These are phyloP conservation scores for Leguminivora glycinivorella DNA, from an alignment of 1,140 invertebrate genomes.

Conservation along the genomic window DNA sequence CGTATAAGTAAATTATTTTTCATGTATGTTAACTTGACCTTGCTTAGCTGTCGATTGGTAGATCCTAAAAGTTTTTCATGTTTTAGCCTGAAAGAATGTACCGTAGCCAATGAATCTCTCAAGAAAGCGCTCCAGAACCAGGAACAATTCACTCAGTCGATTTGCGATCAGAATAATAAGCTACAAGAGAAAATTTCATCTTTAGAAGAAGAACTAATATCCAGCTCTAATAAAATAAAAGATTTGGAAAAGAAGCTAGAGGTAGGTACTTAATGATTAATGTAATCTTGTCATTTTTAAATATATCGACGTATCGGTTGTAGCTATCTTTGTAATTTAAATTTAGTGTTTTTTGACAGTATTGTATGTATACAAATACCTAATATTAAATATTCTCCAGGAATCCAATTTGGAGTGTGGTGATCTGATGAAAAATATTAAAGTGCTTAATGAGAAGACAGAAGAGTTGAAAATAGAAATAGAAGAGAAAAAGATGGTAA, in stretches of 20 bases:
- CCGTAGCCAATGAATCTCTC: slow-evolving; percentile 37
- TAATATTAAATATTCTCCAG: not conserved
- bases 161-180: slow-evolving; percentile 42
- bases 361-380: no score
- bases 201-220: slow-evolving; percentile 42
- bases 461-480: slow-evolving; percentile 33
- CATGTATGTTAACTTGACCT: no score
- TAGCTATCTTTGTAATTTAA: no score
- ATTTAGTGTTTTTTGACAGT: no score
- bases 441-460: slow-evolving; percentile 33
- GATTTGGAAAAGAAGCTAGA: slow-evolving; percentile 37
- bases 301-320: not conserved
- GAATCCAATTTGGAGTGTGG: not conserved
- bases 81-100: slow-evolving; percentile 41
- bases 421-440: not conserved
- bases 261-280: slow-evolving; percentile 31
- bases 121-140: slow-evolving; percentile 45
- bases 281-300: not conserved
- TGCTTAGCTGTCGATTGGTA: not conserved
- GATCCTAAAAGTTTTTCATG: not conserved
- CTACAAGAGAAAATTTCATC: slow-evolving; percentile 41
- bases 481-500: slow-evolving; percentile 6
- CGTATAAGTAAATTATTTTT: no score
- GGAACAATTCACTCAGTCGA: slow-evolving; percentile 43
- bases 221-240: slow-evolving; percentile 18